phyloP scores from a whole-genome alignment of 2,797 vertebrate species.

The Neosilurus hyrtlii region DNA sequence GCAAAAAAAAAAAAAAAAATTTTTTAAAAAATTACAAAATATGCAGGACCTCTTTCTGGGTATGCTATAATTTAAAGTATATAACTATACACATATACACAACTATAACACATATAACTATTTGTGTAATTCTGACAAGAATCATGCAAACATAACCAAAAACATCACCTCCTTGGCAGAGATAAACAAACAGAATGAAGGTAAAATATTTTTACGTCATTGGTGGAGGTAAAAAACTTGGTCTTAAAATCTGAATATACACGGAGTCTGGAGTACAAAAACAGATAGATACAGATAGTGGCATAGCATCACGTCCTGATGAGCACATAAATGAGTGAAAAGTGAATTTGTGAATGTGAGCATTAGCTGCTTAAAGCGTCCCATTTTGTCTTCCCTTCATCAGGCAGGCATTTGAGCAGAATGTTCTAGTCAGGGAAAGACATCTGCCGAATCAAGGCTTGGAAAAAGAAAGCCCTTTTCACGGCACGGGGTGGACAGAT shows the following conservation, averaged over 20 bases:
- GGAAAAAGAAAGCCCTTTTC: slow-evolving; percentile 2
- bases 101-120: too few relatives aligned
- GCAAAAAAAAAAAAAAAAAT: too few relatives aligned
- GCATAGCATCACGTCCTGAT: neutral
- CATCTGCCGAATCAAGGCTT: neutral
- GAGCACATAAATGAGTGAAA: neutral
- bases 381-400: neutral
- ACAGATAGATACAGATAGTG: neutral
- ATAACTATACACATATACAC: too few relatives aligned
- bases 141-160: too few relatives aligned
- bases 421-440: neutral
- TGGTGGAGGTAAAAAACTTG: too few relatives aligned
- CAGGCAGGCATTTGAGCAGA: neutral
- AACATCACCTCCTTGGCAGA: too few relatives aligned
- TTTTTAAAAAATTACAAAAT: too few relatives aligned
- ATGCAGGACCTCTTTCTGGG: too few relatives aligned
- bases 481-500: slow-evolving; percentile 4
- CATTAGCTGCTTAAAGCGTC: neutral
- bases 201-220: too few relatives aligned
- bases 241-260: neutral
- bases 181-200: too few relatives aligned
- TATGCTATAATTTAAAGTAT: too few relatives aligned
- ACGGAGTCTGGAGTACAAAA: neutral
- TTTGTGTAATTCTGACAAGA: too few relatives aligned
- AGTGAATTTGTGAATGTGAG: neutral